Base-by-base conservation (phyloP, 2,113 vertebrate species). In the Diadophis punctatus region DNA sequence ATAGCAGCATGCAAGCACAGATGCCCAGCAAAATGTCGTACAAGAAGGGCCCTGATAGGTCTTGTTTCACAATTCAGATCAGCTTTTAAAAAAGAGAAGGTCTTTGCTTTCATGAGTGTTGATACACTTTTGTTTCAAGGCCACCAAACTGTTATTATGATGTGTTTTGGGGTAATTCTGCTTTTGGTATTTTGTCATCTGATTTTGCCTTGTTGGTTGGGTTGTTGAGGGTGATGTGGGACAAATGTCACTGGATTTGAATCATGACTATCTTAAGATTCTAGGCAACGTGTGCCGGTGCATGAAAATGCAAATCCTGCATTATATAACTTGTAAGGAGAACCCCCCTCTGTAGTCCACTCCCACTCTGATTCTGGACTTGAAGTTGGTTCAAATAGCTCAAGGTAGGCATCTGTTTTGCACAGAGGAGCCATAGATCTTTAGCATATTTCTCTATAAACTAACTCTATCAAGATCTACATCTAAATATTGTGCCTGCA, bases 21-120 rank as follows among this genome's bases (percentile, higher is more conserved):
- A 97, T 98, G 94, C 92, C 91, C 93, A 94, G 86, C 58, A 87
- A 96, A 97, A 98, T 97, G 34, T 23, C 1, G 97, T 97, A 94
- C 91, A 85, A 92, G 91, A 90, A 91, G 74, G 34, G 84, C 93
- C 51, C 93, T 94, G 93, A 95, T 95, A 95, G 94, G 92, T 96
- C 97, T 97, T 97, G 96, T 97, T 96, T 97, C 95, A 97, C 96
- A 97, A 96, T 96, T 95, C 97, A 97, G 97, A 98, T 97, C 97
- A 97, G 96, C 97, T 97, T 97, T 98, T 98, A 97, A 95, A 98
- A 98, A 97, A 96, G 93, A 97, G 97, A n/a, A 97, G 97, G 97
- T 97, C 94, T 93, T 97, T 96, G 90, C 92, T 95, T 95, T 96
- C 95, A 93, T 96, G 91, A 93, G 30, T 93, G 91, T 95, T 94